phyloP scores from a whole-genome alignment of 2,888 invertebrate genomes.

The Seira ritae region DNA sequence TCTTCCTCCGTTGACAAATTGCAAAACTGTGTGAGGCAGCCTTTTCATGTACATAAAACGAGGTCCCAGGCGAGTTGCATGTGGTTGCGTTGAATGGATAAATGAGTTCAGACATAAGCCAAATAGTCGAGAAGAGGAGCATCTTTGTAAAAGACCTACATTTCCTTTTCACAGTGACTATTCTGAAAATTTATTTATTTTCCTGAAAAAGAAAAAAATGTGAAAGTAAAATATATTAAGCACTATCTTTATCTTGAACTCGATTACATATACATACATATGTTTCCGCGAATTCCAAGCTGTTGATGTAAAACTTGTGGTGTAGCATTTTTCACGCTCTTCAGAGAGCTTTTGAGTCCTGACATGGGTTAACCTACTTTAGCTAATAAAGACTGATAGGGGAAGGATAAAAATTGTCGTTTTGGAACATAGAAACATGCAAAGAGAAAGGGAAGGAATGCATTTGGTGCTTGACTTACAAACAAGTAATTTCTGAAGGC shows the following conservation, averaged over 20 bases:
- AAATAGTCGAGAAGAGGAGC: no score
- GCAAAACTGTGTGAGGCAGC: constrained; percentile 44
- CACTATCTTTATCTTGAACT: no score
- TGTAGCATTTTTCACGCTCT: constrained; percentile 8
- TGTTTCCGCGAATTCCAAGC: no score
- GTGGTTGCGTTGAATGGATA: constrained; percentile 24
- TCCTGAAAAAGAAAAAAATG: no score
- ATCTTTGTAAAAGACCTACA: no score
- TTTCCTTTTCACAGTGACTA: no score
- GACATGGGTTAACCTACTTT: constrained; percentile 50
- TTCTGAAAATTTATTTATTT: no score
- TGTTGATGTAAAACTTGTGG: background rate
- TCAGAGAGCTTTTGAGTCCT: constrained; percentile 26
- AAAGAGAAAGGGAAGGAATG: background rate
- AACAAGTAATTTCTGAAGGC: no score
- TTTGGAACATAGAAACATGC: constrained; percentile 29
- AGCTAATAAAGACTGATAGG: constrained; percentile 51
- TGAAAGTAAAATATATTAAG: no score
- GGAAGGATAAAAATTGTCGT: constrained; percentile 42
- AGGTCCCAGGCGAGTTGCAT: constrained; percentile 30
- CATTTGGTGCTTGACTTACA: background rate
- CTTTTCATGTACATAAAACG: constrained; percentile 39
- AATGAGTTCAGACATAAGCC: background rate
- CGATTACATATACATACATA: no score
- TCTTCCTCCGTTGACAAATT: constrained; percentile 38